Evolutionary conservation across 2,113 vertebrate species (phyloP), one percentile per base, ranked within the genome.

Genomic region (Sylvia atricapilla): DNA sequence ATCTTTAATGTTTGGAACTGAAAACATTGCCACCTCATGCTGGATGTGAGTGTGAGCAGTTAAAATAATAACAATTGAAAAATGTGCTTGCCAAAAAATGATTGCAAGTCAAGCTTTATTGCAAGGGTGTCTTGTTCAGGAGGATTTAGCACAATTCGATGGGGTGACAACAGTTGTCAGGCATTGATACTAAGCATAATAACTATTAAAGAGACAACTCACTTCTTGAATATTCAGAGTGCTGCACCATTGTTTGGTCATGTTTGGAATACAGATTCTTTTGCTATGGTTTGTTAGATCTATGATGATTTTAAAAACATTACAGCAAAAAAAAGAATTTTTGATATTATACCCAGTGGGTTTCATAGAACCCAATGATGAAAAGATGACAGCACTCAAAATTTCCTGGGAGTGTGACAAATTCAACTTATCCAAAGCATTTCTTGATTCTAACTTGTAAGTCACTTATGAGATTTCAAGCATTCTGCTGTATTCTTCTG

Each of bases 111-210:
- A 90, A 84, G 92, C 52, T 94, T 93, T 96, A 89, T 92, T 94
- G 80, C 96, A 93, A 95, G 94, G 76, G 76, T 95, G 93, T 90
- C 95, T 97, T 84, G 76, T 97, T 96, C 84, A 90, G 90, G 31
- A 97, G 90, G 85, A 96, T 94, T 96, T 97, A 97, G 90, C 73
- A 90, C 90, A 92, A 89, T 96, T 89, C 11, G 1, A 58, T 44
- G 88, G 90, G 80, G 83, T 84, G 84, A 92, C 92, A 96, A 92
- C 83, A 96, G 79, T 96, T 92, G 94, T 94, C 95, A 96, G 90
- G 83, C 79, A 90, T 90, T 94, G 93, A 95, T 93, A 90, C 49
- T 31, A 66, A 93, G 82, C 68, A 94, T 69, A 96, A 89, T 50
- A 87, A 89, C 90, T 92, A 87, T 87, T 93, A 87, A 93, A 82